Evolutionary conservation across 2,797 vertebrate genomes (phyloP).

Genomic region (Lerista edwardsae): DNA sequence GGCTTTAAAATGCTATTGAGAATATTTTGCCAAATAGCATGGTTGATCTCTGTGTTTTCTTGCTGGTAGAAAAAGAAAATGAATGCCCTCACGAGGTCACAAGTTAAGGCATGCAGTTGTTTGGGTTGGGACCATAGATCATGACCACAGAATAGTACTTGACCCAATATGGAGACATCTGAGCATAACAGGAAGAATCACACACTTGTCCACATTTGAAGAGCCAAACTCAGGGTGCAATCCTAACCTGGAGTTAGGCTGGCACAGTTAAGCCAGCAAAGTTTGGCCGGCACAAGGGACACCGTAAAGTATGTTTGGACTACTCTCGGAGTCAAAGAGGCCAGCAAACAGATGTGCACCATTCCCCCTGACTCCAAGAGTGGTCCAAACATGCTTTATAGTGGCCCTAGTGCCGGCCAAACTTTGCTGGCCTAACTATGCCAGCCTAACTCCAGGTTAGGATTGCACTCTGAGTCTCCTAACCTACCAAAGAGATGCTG

Average conservation of each 20-base stretch:
- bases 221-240: not conserved
- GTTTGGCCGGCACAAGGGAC: no score
- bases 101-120: not conserved
- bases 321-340: no score
- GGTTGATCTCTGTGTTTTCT: not conserved
- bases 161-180: not conserved
- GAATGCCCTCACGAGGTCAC: no score
- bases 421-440: no score
- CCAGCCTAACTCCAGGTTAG: no score
- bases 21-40: not conserved
- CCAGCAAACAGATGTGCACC: no score
- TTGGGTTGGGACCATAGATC: not conserved
- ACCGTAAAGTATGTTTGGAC: no score
- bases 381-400: no score
- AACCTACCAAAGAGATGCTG: not conserved
- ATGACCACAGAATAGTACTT: not conserved
- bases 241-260: no score
- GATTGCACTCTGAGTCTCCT: not conserved
- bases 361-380: no score
- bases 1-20: not conserved
- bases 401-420: no score
- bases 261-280: no score
- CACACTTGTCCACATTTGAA: not conserved
- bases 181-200: not conserved
- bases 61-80: not conserved